These are phyloP conservation scores for Meliscaeva auricollis DNA, from an alignment of 2,888 invertebrate genomes.

Conservation along the genomic window DNA sequence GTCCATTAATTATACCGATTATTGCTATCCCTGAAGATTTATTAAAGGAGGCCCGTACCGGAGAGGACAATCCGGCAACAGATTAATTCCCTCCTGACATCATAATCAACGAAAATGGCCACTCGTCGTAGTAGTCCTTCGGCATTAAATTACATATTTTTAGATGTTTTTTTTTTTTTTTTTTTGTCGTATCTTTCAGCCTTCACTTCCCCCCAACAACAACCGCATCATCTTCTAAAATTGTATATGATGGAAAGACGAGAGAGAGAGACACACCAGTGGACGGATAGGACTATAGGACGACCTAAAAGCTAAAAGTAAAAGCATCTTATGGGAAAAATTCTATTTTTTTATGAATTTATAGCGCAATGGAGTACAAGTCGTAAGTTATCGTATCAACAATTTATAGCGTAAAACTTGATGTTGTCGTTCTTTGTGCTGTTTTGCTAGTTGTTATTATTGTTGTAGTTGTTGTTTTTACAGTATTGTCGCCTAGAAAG, in stretches of 20 bases:
- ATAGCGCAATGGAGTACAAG: slow-evolving; percentile 75
- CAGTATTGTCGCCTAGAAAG: slow-evolving; percentile 63
- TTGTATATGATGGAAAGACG: not conserved
- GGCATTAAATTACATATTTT: slow-evolving; percentile 70
- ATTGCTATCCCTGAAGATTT: slow-evolving; percentile 65
- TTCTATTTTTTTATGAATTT: slow-evolving; percentile 68
- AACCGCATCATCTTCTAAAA: slow-evolving; percentile 22
- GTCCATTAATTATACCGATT: slow-evolving; percentile 75
- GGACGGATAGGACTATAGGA: not conserved
- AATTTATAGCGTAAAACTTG: slow-evolving; percentile 75
- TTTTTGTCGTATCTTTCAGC: slow-evolving; percentile 19
- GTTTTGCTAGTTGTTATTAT: slow-evolving; percentile 34
- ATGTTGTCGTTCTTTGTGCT: slow-evolving; percentile 54
- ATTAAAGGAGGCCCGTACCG: slow-evolving; percentile 49
- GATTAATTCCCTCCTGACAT: slow-evolving; percentile 74
- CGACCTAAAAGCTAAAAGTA: slow-evolving; percentile 42
- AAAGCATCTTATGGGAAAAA: slow-evolving; percentile 51
- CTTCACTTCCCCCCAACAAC: not conserved
- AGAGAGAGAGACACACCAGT: not conserved
- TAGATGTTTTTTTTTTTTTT: slow-evolving; percentile 24
- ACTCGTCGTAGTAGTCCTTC: slow-evolving; percentile 55
- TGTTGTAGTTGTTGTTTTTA: slow-evolving; percentile 55
- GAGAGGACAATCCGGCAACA: slow-evolving; percentile 68
- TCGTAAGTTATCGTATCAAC: slow-evolving; percentile 76
- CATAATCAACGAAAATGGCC: slow-evolving; percentile 67